Evolutionary conservation across 2,888 invertebrate genomes (phyloP), one percentile per base, ranked within the genome.

Genomic region (Melipona beecheii): DNA sequence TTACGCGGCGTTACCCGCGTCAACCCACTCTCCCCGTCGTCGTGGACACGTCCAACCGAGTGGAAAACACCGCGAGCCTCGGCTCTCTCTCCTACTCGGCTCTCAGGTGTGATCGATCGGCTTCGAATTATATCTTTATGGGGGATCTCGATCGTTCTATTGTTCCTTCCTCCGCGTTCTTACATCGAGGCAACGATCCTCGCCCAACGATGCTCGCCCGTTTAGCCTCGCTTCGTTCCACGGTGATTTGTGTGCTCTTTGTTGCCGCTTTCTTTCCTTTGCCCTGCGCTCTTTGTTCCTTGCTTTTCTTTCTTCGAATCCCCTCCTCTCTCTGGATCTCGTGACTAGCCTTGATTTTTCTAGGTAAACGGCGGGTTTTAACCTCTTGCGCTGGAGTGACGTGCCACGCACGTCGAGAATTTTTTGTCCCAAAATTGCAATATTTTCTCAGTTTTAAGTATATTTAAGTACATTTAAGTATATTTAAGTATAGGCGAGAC

Each of bases 1-100:
- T 88, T 88, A 88, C 88, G 85, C 88, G 60, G 21, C 5, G 49
- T 43, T 43, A 43, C 11, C 60, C 17, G 64, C 21, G 13, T 19
- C 64, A n/a, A 36, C 74, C 74, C 54, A 54, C 64, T 65, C 74
- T 27, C 43, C 43, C 9, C 43, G 43, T 36, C 50, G 2, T 5
- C 4, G 19, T 15, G 21, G 52, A 43, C 58, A 52, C 64, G 52
- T 65, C 74, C 36, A 21, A 27, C 62, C 21, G 52, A 54, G 36
- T 43, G 74, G 74, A 74, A 74, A 74, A 65, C 65, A 65, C 52
- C 36, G 43, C 43, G 52, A 24, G 43, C 24, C 50, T 54, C 21
- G 56, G 31, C 21, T 50, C 76, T 70, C 70, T 19, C 60, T 60
- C 43, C 9, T 9, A 43, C 6, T 5, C 19, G 31, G 43, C 21